phyloP scores from a whole-genome alignment of 1,140 invertebrate species.

The Bursaphelenchus mucronatus region DNA sequence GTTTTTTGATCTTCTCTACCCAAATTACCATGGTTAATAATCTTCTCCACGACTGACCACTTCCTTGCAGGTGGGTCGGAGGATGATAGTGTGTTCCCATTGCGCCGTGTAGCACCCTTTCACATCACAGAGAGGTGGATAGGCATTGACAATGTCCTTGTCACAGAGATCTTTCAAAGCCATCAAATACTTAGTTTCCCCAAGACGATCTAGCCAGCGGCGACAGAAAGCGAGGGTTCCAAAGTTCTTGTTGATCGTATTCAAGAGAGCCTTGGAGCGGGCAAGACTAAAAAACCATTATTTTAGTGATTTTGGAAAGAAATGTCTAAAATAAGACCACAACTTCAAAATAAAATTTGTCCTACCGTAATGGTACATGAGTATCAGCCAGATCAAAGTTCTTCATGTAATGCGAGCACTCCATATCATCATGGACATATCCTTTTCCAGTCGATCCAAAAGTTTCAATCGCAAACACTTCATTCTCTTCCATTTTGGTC shows the following conservation, averaged over 20 bases:
- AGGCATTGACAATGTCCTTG: conserved; percentile 86
- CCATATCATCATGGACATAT: conserved; percentile 95
- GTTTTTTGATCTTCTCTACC: too few relatives aligned
- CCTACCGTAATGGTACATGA: conserved; percentile 50
- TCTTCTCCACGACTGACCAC: conserved; percentile 90
- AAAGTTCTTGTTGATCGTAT: conserved; percentile 95
- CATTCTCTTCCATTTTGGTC: conserved; percentile 79
- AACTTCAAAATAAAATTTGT: conserved; percentile 62
- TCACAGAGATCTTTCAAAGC: conserved; percentile 96
- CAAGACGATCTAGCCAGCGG: conserved; percentile 92
- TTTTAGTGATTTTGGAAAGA: not conserved
- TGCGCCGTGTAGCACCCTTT: conserved; percentile 98
- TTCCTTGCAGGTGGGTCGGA: conserved; percentile 97
- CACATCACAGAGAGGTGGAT: conserved; percentile 93
- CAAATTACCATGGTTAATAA: conserved; percentile 67
- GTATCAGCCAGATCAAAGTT: conserved; percentile 83
- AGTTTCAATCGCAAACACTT: conserved; percentile 97
- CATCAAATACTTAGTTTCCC: conserved; percentile 95
- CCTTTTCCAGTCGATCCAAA: conserved; percentile 97
- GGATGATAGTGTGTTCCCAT: conserved; percentile 95
- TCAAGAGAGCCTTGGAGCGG: conserved; percentile 80
- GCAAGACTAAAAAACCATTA: conserved; percentile 20
- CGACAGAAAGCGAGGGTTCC: conserved; percentile 96
- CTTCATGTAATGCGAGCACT: conserved; percentile 99
- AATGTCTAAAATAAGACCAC: conserved; percentile 9